phyloP scores from a whole-genome alignment of 1,140 invertebrate genomes.

The Drosophila malerkotliana region DNA sequence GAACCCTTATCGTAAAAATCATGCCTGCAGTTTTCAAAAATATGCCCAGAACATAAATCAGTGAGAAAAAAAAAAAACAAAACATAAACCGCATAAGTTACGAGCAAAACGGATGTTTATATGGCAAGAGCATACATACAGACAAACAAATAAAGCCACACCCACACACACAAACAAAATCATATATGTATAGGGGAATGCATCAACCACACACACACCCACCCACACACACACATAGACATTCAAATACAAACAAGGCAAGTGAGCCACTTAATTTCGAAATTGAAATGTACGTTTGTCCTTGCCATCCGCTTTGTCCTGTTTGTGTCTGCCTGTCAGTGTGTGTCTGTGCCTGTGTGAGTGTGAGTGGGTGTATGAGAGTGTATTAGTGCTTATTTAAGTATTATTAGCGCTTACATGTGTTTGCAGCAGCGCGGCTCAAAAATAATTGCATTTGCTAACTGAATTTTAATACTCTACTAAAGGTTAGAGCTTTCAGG shows the following conservation, averaged over 20 bases:
- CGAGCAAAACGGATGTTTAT: constrained; percentile 67
- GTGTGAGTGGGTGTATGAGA: constrained; percentile 24
- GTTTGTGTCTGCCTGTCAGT: constrained; percentile 8
- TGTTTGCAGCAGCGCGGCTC: constrained; percentile 48
- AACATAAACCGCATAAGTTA: constrained; percentile 41
- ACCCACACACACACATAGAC: constrained; percentile 36
- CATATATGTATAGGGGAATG: background rate
- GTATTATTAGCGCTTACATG: constrained; percentile 80
- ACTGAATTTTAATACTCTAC: constrained; percentile 38
- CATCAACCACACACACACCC: background rate
- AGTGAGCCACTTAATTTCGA: constrained; percentile 80
- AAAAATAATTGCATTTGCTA: constrained; percentile 76
- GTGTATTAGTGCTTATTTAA: constrained; percentile 63
- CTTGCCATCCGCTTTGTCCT: constrained; percentile 28
- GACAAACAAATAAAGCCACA: constrained; percentile 15
- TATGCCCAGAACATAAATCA: constrained; percentile 4
- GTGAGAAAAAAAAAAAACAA: constrained; percentile 31
- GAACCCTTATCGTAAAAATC: background rate
- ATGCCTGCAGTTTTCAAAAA: background rate
- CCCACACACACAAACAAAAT: background rate
- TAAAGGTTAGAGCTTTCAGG: background rate
- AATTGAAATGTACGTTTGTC: constrained; percentile 72
- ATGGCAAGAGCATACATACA: constrained; percentile 45
- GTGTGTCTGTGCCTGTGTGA: constrained; percentile 23
- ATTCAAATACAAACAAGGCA: constrained; percentile 56